These are phyloP conservation scores for Yponomeuta malinellus DNA, from an alignment of 2,888 invertebrate genomes.

Conservation along the genomic window DNA sequence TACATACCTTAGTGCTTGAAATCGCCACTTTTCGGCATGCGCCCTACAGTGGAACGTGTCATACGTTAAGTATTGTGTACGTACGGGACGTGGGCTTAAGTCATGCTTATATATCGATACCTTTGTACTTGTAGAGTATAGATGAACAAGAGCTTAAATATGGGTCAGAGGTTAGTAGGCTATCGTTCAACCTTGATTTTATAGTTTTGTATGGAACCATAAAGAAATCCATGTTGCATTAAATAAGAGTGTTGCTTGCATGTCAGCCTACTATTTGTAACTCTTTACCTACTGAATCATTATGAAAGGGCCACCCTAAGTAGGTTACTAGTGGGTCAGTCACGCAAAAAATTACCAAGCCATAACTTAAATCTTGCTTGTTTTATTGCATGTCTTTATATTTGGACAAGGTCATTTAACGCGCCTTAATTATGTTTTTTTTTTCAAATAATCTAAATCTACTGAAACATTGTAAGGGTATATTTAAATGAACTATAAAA, in stretches of 20 bases:
- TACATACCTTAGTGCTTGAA: too few species aligned
- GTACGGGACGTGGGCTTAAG: too few species aligned
- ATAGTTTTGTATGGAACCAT: neutral
- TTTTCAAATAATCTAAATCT: neutral
- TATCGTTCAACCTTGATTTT: too few species aligned
- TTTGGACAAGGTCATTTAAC: neutral
- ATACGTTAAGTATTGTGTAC: too few species aligned
- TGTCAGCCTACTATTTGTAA: slow-evolving; percentile 41
- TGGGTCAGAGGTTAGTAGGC: too few species aligned
- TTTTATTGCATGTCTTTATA: neutral
- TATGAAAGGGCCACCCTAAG: slow-evolving; percentile 36
- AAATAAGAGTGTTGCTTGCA: slow-evolving; percentile 27
- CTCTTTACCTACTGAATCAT: slow-evolving; percentile 36
- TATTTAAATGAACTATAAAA: too few species aligned
- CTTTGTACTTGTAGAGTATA: too few species aligned
- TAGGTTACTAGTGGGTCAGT: slow-evolving; percentile 40
- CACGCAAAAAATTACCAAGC: slow-evolving; percentile 19
- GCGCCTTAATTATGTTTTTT: neutral
- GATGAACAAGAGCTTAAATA: too few species aligned
- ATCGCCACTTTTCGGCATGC: too few species aligned
- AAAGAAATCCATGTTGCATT: neutral
- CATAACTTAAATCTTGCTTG: neutral
- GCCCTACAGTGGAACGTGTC: too few species aligned
- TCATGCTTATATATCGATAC: too few species aligned
- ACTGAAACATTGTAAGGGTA: too few species aligned